Evolutionary conservation across 2,797 vertebrate genomes (phyloP), one percentile per base, ranked within the genome.

Genomic region (Tachyglossus aculeatus): DNA sequence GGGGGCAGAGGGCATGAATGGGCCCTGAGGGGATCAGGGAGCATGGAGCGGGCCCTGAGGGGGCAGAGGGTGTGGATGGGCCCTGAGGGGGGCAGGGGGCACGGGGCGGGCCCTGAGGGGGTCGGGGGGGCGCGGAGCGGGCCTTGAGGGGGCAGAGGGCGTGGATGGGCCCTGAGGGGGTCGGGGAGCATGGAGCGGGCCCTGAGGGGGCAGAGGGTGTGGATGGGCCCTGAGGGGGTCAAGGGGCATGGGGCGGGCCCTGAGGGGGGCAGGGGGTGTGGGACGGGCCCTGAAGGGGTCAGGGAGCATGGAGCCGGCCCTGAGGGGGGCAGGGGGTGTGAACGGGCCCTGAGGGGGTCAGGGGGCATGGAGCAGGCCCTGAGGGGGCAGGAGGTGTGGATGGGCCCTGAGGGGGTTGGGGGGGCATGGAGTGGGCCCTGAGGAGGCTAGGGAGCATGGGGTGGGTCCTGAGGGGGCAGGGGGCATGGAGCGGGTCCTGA

Each of bases 91-190:
- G 38, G 7, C 53, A 18, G 61, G 41, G 9, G 29, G 40, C 66
- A 64, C 54, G 10, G 47, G 32, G 19, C 3, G 16, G 41, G 56
- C 59, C 13, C 24, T 1, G 5, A 66, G 38, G 39, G 32, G 4
- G 48, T 7, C 54, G 43, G 27, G 50, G 39, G 36, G 64, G 67
- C 77, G 75, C 77, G 39, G 40, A 3, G 40, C 5, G 6, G n/a
- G 11, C 5, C n/a, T 39, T 9, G 19, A 1, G 19, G 5, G n/a
- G 10, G 18, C 19, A 5, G 2, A 5, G 21, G 19, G 39, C 12
- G 39, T 39, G 13, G 39, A 12, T 10, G 3, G 39, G 12, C n/a
- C 39, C 39, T 6, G 39, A n/a, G 40, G 39, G n/a, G 5, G 1
- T 10, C 9, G 10, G 40, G 39, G 10, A 39, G 9, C 4, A 3